Evolutionary conservation across 2,113 vertebrate species (phyloP), one percentile per base, ranked within the genome.

Genomic region (Calyptommatus sinebrachiatus): DNA sequence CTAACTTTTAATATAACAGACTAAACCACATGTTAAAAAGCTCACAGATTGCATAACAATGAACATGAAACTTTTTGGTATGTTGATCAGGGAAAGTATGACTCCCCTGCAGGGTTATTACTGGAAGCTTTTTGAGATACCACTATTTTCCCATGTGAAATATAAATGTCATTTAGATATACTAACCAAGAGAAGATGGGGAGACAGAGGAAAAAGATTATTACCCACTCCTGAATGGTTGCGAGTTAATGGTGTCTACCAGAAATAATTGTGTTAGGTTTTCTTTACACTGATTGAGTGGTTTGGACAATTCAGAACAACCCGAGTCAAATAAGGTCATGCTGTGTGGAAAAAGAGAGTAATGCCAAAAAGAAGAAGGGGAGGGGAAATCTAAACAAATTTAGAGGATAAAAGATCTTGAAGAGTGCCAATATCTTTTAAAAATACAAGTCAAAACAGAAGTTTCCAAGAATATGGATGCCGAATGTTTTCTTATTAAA

Each of bases 181-280:
- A 75, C 41, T 81, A 85, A 78, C 29, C 21, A 80, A 29, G 7
- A 41, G 1, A 80, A 79, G 28, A 88, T 85, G 66, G 5, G 20
- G 67, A 57, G 48, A 24, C 3, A 81, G 67, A 72, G 5, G 68
- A 66, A 84, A 83, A 73, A 82, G 46, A 29, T 2, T 24, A 21
- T 2, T 79, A 78, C 7, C 3, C 50, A 63, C 8, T 85, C 65
- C 7, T 75, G 74, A 78, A 61, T 70, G 57, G 73, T 50, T 75
- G 67, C 83, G 83, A 3, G 0, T 90, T 78, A 81, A 78, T 79
- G 77, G 9, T 14, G 87, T 81, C 83, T 61, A 85, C 79, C 85
- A 24, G 72, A 71, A 73, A 73, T 72, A 88, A 83, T 86, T 0
- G 69, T 80, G 87, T 83, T 82, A 81, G 29, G 72, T 61, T 45